Percentiles rank a stretch among this genome's conserved stretches.
Conservation (phyloP, 2,113 vertebrate species). For the Misgurnus anguillicaudatus region DNA sequence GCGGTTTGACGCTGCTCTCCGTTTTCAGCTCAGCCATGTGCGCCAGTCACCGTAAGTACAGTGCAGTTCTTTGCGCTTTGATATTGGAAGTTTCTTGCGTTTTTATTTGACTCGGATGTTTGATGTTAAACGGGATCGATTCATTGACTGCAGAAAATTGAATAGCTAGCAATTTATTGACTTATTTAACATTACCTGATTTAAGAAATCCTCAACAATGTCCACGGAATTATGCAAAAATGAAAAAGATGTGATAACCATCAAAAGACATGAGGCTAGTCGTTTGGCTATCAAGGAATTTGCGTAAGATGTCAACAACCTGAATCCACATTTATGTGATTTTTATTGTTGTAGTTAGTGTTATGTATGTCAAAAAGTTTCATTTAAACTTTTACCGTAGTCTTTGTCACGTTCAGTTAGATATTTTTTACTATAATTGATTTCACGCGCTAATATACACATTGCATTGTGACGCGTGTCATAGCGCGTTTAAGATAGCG, state of each 20-base stretch:
- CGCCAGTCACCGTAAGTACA: conserved; percentile 72
- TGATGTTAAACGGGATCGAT: no score
- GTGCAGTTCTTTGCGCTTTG: background rate
- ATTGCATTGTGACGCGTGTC: no score
- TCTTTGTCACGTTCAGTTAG: background rate
- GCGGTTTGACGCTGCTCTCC: conserved; percentile 52
- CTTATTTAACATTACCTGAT: background rate
- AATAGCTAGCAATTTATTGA: no score
- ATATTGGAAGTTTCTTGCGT: background rate
- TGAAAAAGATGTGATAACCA: no score
- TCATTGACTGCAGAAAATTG: no score
- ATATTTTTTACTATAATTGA: background rate
- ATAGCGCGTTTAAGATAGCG: no score
- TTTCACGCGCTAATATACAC: no score
- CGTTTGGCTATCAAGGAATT: background rate
- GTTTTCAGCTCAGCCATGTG: conserved; percentile 64
- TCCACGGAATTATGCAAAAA: background rate
- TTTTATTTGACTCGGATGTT: no score
- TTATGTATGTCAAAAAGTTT: background rate
- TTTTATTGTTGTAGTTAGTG: background rate
- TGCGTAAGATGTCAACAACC: background rate
- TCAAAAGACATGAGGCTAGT: no score
- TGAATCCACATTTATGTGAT: no score
- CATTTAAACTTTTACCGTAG: background rate
- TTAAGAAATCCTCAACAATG: background rate